Conservation (phyloP, 2,888 invertebrate genomes). For the Scaptomyza tumidula region DNA sequence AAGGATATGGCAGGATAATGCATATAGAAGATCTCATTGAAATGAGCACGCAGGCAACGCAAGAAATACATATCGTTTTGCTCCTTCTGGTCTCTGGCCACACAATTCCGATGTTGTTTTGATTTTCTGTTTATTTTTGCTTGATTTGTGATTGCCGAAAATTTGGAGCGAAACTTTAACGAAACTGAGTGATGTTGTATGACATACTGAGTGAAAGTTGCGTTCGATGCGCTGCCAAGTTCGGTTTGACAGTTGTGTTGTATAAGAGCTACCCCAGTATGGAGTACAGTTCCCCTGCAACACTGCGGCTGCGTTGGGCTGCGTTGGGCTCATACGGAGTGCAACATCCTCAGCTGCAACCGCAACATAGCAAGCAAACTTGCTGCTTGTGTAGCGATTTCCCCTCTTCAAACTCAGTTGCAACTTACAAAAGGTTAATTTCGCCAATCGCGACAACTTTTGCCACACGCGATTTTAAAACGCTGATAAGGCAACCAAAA, state of each 20-base stretch:
- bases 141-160: constrained; percentile 10
- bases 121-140: background rate
- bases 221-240: background rate
- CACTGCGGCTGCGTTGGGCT: constrained; percentile 21
- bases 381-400: background rate
- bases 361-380: too few relatives aligned
- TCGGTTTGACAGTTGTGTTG: background rate
- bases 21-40: constrained; percentile 63
- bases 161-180: constrained; percentile 50
- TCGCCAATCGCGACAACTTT: constrained; percentile 54
- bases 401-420: constrained; percentile 28
- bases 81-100: background rate
- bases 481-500: constrained; percentile 54
- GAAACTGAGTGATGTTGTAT: constrained; percentile 42
- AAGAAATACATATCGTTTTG: constrained; percentile 50
- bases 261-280: constrained; percentile 49
- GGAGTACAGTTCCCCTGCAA: constrained; percentile 36
- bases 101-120: constrained; percentile 34
- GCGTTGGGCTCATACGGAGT: constrained; percentile 5
- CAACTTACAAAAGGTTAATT: constrained; percentile 41
- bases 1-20: constrained; percentile 71
- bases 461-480: constrained; percentile 56
- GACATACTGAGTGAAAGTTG: constrained; percentile 37
- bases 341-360: constrained; percentile 1
- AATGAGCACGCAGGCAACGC: constrained; percentile 34